Conservation (phyloP, 2,113 vertebrate species). For the Desmodus rotundus region DNA sequence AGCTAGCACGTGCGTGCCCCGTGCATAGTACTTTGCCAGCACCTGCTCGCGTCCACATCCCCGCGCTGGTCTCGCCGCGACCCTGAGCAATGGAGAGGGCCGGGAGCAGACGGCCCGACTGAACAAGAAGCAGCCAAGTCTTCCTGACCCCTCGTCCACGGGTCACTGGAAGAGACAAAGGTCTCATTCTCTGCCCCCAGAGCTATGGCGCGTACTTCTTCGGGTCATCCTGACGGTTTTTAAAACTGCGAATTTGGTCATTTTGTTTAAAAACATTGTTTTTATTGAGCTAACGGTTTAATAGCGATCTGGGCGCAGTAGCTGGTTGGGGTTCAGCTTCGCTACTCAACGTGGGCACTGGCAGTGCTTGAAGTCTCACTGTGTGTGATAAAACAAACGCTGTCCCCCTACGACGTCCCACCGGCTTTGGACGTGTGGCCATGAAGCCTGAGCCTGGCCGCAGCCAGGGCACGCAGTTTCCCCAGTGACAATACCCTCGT, state of each 20-base stretch:
- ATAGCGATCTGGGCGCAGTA: background rate
- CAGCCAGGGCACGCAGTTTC: background rate
- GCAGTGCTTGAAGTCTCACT: background rate
- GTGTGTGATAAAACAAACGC: rapidly evolving
- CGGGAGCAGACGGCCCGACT: background rate
- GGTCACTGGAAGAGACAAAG: too few species aligned
- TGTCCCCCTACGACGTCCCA: rapidly evolving
- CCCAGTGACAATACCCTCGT: background rate
- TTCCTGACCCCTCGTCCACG: rapidly evolving
- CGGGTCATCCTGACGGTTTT: background rate
- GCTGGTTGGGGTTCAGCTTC: background rate
- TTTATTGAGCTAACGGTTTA: background rate
- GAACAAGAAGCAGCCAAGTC: background rate
- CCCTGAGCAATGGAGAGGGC: background rate
- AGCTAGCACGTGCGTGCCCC: background rate
- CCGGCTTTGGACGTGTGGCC: background rate
- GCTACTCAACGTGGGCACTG: rapidly evolving
- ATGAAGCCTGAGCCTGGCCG: background rate
- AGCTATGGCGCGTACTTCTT: background rate
- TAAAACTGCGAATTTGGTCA: background rate
- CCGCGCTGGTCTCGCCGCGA: rapidly evolving
- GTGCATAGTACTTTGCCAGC: background rate
- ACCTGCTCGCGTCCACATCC: background rate
- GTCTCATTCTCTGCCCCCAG: too few species aligned
- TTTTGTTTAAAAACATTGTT: background rate